These are phyloP conservation scores for Catocala nupta DNA, from an alignment of 2,888 invertebrate genomes.

Conservation along the genomic window DNA sequence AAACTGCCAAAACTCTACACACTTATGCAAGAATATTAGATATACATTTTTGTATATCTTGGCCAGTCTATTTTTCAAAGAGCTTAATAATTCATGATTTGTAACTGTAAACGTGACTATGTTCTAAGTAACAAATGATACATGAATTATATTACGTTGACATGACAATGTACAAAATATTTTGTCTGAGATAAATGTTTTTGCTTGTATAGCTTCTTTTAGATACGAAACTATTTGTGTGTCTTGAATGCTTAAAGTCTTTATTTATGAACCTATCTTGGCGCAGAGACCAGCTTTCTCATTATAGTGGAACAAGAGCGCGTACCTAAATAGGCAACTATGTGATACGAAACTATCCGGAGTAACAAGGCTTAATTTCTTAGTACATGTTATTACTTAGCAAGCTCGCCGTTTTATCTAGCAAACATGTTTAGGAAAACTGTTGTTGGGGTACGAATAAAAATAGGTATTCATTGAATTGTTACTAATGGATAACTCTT, in stretches of 20 bases:
- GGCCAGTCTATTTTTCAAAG: no score
- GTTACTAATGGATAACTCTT: no score
- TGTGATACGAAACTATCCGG: constrained; percentile 20
- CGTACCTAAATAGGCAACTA: constrained; percentile 13
- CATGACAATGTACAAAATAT: not conserved
- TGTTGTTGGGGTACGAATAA: not conserved
- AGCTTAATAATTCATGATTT: no score
- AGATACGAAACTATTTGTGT: constrained; percentile 8
- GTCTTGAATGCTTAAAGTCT: constrained; percentile 11
- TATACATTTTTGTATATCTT: no score
- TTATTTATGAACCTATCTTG: constrained; percentile 31
- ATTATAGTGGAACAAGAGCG: constrained; percentile 23
- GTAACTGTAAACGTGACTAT: no score
- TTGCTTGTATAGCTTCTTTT: not conserved
- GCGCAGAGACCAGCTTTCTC: constrained; percentile 14
- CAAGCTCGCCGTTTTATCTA: constrained; percentile 1
- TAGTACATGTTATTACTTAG: constrained; percentile 17
- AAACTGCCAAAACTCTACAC: not conserved
- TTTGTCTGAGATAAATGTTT: not conserved
- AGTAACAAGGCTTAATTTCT: constrained; percentile 21
- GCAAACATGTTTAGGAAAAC: not conserved
- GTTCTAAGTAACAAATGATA: no score
- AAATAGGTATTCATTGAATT: no score
- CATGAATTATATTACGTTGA: no score
- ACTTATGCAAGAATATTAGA: no score